Evolutionary conservation across 2,888 invertebrate genomes (phyloP).

Genomic region (Homarus gammarus): DNA sequence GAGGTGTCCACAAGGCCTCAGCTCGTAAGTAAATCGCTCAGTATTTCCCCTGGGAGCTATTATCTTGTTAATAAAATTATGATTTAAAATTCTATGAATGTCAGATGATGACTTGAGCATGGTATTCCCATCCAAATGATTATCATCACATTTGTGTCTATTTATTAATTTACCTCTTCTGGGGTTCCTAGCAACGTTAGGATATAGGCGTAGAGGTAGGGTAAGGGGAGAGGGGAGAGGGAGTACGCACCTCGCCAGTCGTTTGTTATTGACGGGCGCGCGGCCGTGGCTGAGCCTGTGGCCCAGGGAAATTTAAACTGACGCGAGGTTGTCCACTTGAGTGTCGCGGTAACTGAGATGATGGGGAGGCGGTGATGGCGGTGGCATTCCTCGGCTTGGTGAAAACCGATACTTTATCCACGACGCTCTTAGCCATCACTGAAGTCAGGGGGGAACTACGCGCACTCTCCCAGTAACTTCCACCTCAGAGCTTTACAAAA

Average conservation of each 20-base stretch:
- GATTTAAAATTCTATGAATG: too few relatives aligned
- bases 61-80: too few relatives aligned
- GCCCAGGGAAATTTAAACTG: conserved; percentile 9
- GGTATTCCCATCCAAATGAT: too few relatives aligned
- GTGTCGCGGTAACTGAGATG: conserved; percentile 14
- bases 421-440: not conserved
- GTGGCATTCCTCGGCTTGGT: conserved; percentile 15
- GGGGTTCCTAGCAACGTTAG: not conserved
- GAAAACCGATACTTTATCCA: conserved; percentile 16
- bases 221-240: too few relatives aligned
- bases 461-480: too few relatives aligned
- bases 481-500: too few relatives aligned
- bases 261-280: not conserved
- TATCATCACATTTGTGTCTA: too few relatives aligned
- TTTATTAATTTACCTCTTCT: too few relatives aligned
- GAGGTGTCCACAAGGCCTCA: conserved; percentile 11
- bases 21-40: not conserved
- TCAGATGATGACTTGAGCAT: too few relatives aligned
- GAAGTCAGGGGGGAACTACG: not conserved
- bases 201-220: not conserved
- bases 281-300: not conserved
- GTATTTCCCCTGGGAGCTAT: not conserved
- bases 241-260: too few relatives aligned
- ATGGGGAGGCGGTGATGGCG: conserved; percentile 3
- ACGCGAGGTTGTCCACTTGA: not conserved